Percentiles rank a stretch among this genome's conserved stretches.
These are phyloP conservation scores for Dinothrombium tinctorium DNA, from an alignment of 1,140 invertebrate genomes.

Conservation along the genomic window DNA sequence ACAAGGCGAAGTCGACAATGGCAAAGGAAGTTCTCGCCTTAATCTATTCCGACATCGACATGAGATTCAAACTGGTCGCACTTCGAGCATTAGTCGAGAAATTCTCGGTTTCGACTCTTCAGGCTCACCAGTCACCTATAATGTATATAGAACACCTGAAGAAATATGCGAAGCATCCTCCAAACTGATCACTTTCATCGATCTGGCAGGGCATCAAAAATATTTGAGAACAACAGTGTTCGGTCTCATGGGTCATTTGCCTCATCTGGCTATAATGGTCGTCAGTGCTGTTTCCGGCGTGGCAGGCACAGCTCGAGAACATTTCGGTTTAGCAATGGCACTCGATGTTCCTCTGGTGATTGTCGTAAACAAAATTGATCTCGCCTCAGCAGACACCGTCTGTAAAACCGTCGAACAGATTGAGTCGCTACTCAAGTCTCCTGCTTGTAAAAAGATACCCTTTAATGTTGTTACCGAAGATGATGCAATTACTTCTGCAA, in stretches of 20 bases:
- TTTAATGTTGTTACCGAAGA: slow-evolving; percentile 24
- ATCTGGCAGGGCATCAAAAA: slow-evolving; percentile 85
- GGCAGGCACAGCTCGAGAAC: slow-evolving; percentile 32
- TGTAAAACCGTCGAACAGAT: slow-evolving; percentile 34
- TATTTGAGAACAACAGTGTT: slow-evolving; percentile 86
- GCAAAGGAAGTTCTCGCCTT: slow-evolving; percentile 60
- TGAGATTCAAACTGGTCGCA: slow-evolving; percentile 83
- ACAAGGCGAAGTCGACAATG: slow-evolving; percentile 85
- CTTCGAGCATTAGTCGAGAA: slow-evolving; percentile 86
- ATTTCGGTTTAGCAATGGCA: slow-evolving; percentile 53
- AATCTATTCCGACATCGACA: slow-evolving; percentile 91
- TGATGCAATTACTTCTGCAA: slow-evolving; percentile 41
- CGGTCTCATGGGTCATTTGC: slow-evolving; percentile 74
- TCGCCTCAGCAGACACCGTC: slow-evolving; percentile 28
- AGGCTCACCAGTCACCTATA: slow-evolving; percentile 60
- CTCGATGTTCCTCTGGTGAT: slow-evolving; percentile 66
- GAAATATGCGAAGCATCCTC: slow-evolving; percentile 73
- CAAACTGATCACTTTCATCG: slow-evolving; percentile 81
- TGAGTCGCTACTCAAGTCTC: slow-evolving; percentile 32
- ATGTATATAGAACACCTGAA: slow-evolving; percentile 68
- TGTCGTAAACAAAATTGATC: slow-evolving; percentile 68
- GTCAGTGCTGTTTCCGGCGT: slow-evolving; percentile 38
- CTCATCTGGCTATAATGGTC: slow-evolving; percentile 82
- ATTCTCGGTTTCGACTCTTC: slow-evolving; percentile 68
- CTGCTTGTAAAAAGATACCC: slow-evolving; percentile 36